Conservation (phyloP, 2,113 vertebrate species). For the Entomyzon cyanotis region DNA sequence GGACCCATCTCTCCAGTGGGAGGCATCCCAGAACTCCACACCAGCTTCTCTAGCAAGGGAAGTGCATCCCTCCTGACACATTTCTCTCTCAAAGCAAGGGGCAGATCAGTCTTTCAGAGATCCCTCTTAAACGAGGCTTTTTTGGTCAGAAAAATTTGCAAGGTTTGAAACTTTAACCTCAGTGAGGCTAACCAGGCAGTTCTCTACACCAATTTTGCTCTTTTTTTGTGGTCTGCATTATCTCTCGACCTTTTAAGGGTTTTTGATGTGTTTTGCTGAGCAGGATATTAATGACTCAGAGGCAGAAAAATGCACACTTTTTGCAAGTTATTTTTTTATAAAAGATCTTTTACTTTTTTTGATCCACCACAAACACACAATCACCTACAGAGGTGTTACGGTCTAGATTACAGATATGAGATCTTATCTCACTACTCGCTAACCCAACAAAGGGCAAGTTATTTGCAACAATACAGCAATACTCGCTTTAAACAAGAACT, state of each 20-base stretch:
- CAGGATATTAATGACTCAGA: neutral
- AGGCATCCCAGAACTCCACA: neutral
- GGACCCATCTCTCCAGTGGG: neutral
- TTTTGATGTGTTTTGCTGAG: neutral
- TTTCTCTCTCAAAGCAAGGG: neutral
- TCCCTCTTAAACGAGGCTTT: neutral
- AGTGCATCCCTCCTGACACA: rapidly evolving
- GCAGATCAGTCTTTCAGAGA: neutral
- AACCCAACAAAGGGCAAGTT: neutral
- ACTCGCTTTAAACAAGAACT: neutral
- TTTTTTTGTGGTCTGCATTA: neutral
- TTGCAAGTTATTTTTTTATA: neutral
- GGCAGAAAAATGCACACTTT: neutral
- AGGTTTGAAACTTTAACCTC: neutral
- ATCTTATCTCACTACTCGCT: neutral
- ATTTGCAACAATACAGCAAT: neutral
- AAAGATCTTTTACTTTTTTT: neutral
- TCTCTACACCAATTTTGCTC: neutral
- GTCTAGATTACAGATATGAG: neutral
- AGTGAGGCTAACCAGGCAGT: neutral
- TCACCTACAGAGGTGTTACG: neutral
- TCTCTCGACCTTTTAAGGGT: neutral
- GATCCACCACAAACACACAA: neutral
- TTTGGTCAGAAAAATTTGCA: neutral
- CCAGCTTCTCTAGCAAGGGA: neutral